These are phyloP conservation scores for Proisotoma minuta DNA, from an alignment of 2,888 invertebrate genomes.

Conservation along the genomic window DNA sequence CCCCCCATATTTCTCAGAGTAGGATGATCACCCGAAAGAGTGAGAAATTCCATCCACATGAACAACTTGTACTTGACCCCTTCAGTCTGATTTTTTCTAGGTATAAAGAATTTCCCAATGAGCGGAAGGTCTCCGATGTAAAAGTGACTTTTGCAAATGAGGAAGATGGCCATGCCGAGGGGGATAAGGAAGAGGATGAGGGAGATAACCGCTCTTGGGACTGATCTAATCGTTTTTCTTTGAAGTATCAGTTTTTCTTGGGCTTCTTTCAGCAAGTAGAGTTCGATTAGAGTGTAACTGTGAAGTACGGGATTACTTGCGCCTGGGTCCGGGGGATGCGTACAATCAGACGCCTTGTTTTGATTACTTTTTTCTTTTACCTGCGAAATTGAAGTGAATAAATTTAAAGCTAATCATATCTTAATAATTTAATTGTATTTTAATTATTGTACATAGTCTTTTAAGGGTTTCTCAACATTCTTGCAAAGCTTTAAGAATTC, in stretches of 20 bases:
- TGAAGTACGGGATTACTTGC: not conserved
- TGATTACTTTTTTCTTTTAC: too few relatives aligned
- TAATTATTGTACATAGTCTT: too few relatives aligned
- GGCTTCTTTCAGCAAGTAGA: not conserved
- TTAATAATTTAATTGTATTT: too few relatives aligned
- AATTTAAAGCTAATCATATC: too few relatives aligned
- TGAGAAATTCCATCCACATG: slow-evolving; percentile 20
- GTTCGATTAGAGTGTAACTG: not conserved
- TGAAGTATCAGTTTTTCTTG: not conserved
- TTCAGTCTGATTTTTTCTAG: not conserved
- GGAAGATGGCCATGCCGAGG: slow-evolving; percentile 5
- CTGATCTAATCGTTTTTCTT: not conserved
- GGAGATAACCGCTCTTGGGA: not conserved
- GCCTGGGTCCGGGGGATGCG: not conserved
- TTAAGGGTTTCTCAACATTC: too few relatives aligned
- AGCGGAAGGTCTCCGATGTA: too few relatives aligned
- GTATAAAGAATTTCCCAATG: not conserved
- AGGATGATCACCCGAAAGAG: slow-evolving; percentile 14
- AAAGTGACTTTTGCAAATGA: slow-evolving; percentile 14
- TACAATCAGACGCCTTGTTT: too few relatives aligned
- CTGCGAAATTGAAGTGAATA: too few relatives aligned
- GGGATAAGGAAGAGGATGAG: not conserved
- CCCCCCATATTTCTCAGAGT: not conserved
- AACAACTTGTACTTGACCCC: slow-evolving; percentile 17
- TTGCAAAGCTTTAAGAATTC: not conserved